phyloP scores from a whole-genome alignment of 2,797 vertebrate species.

The Diplodus puntazzo region DNA sequence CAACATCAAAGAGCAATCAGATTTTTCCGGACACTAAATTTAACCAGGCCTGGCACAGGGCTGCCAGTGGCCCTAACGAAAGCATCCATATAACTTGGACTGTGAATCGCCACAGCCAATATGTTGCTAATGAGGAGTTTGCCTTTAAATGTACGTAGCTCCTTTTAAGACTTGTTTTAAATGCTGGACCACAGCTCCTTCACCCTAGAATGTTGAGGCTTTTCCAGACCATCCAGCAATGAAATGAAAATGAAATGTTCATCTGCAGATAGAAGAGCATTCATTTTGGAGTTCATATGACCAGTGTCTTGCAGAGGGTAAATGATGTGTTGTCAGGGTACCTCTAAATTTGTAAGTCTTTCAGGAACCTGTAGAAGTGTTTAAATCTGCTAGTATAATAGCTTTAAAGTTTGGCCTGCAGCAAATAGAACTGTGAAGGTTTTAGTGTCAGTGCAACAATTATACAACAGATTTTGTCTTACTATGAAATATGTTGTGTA shows the following conservation, averaged over 20 bases:
- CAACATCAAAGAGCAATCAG: slow-evolving; percentile 54
- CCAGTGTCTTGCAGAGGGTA: not conserved
- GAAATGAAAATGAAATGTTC: not conserved
- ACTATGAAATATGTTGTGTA: not conserved
- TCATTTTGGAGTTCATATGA: not conserved
- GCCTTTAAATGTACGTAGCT: not conserved
- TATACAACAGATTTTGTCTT: too few relatives aligned
- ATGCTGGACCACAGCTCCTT: not conserved
- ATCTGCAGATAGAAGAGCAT: not conserved
- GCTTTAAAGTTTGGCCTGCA: too few relatives aligned
- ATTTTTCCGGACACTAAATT: slow-evolving; percentile 36
- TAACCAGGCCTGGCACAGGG: slow-evolving; percentile 4
- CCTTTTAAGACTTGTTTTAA: not conserved
- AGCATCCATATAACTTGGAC: slow-evolving; percentile 13
- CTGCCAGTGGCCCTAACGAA: slow-evolving; percentile 28
- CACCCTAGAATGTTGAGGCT: not conserved
- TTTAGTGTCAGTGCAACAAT: not conserved
- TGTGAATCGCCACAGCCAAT: not conserved
- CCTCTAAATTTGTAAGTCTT: too few relatives aligned
- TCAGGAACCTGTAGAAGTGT: too few relatives aligned
- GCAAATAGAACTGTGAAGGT: not conserved
- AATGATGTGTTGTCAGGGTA: not conserved
- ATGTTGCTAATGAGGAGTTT: slow-evolving; percentile 5
- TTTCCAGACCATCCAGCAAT: not conserved
- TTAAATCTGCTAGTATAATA: not conserved